A percentile compares a stretch with the other conserved stretches of the same genome.
phyloP scores from a whole-genome alignment of 2,888 invertebrate genomes.

The Caenorhabditis sp. region DNA sequence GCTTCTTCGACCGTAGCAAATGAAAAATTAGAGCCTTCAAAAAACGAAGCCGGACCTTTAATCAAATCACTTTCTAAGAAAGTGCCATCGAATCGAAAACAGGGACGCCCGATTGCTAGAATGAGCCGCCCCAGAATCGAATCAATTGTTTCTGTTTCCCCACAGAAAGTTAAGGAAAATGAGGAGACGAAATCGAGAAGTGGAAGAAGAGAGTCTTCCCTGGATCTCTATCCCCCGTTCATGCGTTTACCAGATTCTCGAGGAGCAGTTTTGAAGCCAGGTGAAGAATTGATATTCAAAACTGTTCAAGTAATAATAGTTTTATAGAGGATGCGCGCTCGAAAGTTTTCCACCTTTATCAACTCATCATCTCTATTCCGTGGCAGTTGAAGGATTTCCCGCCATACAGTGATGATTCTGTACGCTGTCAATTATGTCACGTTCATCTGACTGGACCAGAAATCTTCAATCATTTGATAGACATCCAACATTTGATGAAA shows the following conservation, averaged over 20 bases:
- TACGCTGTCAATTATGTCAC: slow-evolving; percentile 23
- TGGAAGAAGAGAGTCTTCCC: background rate
- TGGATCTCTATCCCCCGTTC: slow-evolving; percentile 7
- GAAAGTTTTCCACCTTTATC: slow-evolving; percentile 24
- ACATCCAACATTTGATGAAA: slow-evolving; percentile 20
- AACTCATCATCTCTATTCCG: slow-evolving; percentile 34
- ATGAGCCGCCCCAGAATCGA: too few species aligned
- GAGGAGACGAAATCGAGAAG: background rate
- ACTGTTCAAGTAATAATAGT: background rate
- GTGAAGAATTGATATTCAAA: background rate
- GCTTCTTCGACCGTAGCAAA: too few species aligned
- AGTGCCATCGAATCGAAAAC: too few species aligned
- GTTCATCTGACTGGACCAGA: background rate
- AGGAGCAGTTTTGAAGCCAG: background rate
- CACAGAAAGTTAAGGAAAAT: too few species aligned
- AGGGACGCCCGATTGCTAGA: too few species aligned
- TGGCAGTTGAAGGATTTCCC: slow-evolving; percentile 4
- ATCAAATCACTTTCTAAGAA: too few species aligned
- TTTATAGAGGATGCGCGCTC: slow-evolving; percentile 3
- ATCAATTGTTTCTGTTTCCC: too few species aligned
- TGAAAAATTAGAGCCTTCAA: too few species aligned
- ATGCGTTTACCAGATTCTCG: slow-evolving; percentile 36
- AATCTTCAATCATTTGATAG: slow-evolving; percentile 27
- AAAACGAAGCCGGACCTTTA: too few species aligned
- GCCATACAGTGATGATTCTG: slow-evolving; percentile 20